phyloP scores from a whole-genome alignment of 2,797 vertebrate genomes.

The Acrossocheilus wenchowensis region DNA sequence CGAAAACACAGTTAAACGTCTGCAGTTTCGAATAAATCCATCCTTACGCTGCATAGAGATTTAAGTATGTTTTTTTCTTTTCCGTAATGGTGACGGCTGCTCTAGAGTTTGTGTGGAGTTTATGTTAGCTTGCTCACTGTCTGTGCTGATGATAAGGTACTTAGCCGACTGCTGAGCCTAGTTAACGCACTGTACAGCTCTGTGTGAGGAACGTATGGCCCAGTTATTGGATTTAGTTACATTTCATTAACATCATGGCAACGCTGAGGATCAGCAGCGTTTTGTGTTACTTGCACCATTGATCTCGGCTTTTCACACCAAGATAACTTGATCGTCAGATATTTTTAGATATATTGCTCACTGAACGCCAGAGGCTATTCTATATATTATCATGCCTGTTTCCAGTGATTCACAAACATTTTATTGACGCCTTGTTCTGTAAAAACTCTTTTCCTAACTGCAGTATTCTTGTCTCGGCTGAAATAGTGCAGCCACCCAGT shows the following conservation, averaged over 20 bases:
- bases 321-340: neutral
- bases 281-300: constrained; percentile 28
- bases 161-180: constrained; percentile 52
- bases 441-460: constrained; percentile 9
- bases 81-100: neutral
- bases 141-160: constrained; percentile 46
- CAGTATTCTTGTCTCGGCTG: neutral
- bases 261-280: constrained; percentile 15
- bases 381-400: neutral
- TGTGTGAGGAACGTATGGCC: constrained; percentile 37
- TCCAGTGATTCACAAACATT: neutral
- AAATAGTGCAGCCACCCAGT: constrained; percentile 11
- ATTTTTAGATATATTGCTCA: constrained; percentile 35
- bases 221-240: constrained; percentile 48
- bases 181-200: constrained; percentile 18
- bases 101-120: constrained; percentile 15
- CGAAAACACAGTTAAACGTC: neutral
- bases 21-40: constrained; percentile 7
- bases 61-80: constrained; percentile 10
- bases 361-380: constrained; percentile 22
- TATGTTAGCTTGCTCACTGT: constrained; percentile 29
- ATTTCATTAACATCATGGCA: constrained; percentile 49
- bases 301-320: constrained; percentile 7
- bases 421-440: constrained; percentile 10
- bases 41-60: neutral